Percentiles rank a stretch among this genome's conserved stretches.
Conservation (phyloP, 2,888 invertebrate species). For the Alsophila aescularia region DNA sequence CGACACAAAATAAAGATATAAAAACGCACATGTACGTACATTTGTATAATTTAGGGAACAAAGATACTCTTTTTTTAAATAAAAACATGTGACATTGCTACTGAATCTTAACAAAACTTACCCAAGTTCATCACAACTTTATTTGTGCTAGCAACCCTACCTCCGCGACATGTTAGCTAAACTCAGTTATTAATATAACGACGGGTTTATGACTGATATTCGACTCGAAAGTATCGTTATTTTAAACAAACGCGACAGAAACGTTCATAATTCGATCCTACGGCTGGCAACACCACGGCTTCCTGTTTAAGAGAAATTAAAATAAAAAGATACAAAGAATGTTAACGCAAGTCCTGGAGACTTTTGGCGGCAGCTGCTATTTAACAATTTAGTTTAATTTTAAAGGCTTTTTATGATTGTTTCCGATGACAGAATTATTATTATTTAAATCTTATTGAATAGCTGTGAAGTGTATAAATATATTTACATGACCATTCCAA, state of each 20-base stretch:
- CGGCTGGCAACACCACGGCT: slow-evolving; percentile 18
- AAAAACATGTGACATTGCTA: background rate
- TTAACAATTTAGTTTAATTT: background rate
- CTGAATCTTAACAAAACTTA: background rate
- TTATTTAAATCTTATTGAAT: too few species aligned
- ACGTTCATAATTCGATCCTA: slow-evolving; percentile 41
- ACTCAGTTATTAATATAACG: slow-evolving; percentile 60
- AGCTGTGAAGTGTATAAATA: too few species aligned
- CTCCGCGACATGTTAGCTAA: slow-evolving; percentile 41
- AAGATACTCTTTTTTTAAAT: too few species aligned
- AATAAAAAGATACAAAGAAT: background rate
- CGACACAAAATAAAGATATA: too few species aligned
- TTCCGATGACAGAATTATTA: slow-evolving; percentile 13
- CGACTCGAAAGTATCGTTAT: slow-evolving; percentile 55
- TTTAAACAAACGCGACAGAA: slow-evolving; percentile 61
- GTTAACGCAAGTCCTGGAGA: background rate
- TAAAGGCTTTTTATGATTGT: background rate
- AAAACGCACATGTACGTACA: too few species aligned
- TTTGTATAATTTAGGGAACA: too few species aligned
- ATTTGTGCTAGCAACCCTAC: slow-evolving; percentile 29
- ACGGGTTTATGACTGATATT: slow-evolving; percentile 63
- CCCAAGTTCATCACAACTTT: background rate
- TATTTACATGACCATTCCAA: too few species aligned
- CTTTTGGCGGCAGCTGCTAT: background rate
- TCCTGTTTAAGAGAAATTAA: slow-evolving; percentile 16